Percentiles rank a stretch among this genome's conserved stretches.
These are phyloP conservation scores for Cinara cedri DNA, from an alignment of 2,888 invertebrate genomes.

Conservation along the genomic window DNA sequence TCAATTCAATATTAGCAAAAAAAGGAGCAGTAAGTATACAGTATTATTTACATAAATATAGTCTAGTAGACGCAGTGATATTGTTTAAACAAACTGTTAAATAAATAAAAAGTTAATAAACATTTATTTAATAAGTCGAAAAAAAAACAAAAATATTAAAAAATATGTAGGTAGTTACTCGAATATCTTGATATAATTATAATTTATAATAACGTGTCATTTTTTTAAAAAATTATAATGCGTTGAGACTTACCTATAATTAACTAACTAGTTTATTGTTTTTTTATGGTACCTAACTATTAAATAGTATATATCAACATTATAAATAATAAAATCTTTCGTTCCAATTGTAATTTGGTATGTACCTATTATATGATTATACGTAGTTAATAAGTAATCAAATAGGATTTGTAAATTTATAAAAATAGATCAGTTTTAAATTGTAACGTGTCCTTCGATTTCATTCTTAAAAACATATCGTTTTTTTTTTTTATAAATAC, in stretches of 20 bases:
- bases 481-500: constrained; percentile 53
- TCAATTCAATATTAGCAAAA: constrained; percentile 53
- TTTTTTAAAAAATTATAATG: neutral
- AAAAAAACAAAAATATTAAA: neutral
- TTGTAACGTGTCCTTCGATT: constrained; percentile 19
- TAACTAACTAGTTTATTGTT: neutral
- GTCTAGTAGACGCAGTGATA: neutral
- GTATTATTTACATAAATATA: neutral
- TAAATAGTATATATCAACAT: neutral
- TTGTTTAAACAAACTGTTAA: neutral
- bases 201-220: neutral
- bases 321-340: neutral
- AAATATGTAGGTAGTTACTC: too few relatives aligned
- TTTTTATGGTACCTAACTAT: neutral
- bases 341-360: neutral
- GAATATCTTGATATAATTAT: neutral
- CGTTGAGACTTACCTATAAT: neutral
- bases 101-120: neutral
- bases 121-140: neutral
- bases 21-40: constrained; percentile 48
- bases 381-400: too few relatives aligned
- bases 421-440: constrained; percentile 35
- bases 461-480: constrained; percentile 45
- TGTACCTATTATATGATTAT: too few relatives aligned
- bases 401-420: constrained; percentile 31